Conservation (phyloP, 2,888 invertebrate genomes). For the Cerceris ruficornis region DNA sequence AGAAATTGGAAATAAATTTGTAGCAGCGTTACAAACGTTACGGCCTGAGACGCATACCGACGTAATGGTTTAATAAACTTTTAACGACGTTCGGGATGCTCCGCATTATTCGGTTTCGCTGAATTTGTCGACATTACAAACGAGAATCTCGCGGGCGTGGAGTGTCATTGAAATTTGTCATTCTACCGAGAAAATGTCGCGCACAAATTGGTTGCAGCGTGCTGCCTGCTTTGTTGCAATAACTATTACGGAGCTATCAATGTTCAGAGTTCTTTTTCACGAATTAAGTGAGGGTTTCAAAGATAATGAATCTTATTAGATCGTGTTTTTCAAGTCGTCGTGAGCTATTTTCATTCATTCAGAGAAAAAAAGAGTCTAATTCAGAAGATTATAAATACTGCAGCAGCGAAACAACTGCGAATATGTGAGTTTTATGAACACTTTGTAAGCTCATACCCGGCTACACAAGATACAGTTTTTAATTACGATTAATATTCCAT, state of each 20-base stretch:
- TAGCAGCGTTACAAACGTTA: background rate
- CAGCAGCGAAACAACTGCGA: too few relatives aligned
- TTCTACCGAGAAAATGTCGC: conserved; percentile 3
- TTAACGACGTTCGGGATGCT: background rate
- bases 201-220: conserved; percentile 9
- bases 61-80: conserved; percentile 5
- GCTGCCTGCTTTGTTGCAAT: background rate
- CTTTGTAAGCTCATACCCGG: too few relatives aligned
- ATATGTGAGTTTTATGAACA: too few relatives aligned
- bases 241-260: conserved; percentile 9
- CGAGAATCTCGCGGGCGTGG: background rate
- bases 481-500: too few relatives aligned
- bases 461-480: too few relatives aligned
- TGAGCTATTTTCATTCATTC: too few relatives aligned
- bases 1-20: background rate
- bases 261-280: background rate
- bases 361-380: too few relatives aligned
- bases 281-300: background rate
- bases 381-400: too few relatives aligned
- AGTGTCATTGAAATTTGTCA: conserved; percentile 8
- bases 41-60: background rate
- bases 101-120: background rate
- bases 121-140: background rate
- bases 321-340: too few relatives aligned
- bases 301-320: too few relatives aligned